These are phyloP conservation scores for Latrodectus hesperus DNA, from an alignment of 2,888 invertebrate genomes.

Conservation along the genomic window DNA sequence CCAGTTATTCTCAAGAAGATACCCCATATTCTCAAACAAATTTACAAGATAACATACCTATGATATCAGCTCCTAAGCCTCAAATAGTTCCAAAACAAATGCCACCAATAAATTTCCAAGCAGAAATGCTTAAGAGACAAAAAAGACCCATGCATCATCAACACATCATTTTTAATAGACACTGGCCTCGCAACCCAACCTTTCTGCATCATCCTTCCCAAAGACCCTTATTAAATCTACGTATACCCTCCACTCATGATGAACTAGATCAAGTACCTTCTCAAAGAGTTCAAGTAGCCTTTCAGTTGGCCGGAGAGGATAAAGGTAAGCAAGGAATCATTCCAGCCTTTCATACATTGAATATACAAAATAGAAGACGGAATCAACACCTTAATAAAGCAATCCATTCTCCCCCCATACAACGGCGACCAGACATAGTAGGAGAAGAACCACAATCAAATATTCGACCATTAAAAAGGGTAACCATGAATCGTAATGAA, in stretches of 20 bases:
- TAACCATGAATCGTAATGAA: neutral
- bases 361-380: neutral
- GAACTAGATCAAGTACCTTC: conserved; percentile 44
- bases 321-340: conserved; percentile 1
- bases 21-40: conserved; percentile 18
- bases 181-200: conserved; percentile 4
- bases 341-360: conserved; percentile 5
- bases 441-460: conserved; percentile 19
- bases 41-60: conserved; percentile 19
- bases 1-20: conserved; percentile 57
- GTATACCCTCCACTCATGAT: conserved; percentile 5
- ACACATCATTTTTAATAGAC: conserved; percentile 22
- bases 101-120: conserved; percentile 24
- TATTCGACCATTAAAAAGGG: neutral
- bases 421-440: conserved; percentile 50
- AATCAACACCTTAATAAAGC: conserved; percentile 12
- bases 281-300: conserved; percentile 55
- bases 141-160: neutral
- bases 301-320: conserved; percentile 31
- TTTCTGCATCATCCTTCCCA: conserved; percentile 18
- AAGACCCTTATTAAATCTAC: conserved; percentile 16
- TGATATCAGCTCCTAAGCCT: conserved; percentile 37
- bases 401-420: conserved; percentile 38
- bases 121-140: conserved; percentile 23
- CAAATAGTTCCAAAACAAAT: conserved; percentile 15